These are phyloP conservation scores for Trochalopteron elliotii DNA, from an alignment of 2,113 vertebrate genomes.

Conservation along the genomic window DNA sequence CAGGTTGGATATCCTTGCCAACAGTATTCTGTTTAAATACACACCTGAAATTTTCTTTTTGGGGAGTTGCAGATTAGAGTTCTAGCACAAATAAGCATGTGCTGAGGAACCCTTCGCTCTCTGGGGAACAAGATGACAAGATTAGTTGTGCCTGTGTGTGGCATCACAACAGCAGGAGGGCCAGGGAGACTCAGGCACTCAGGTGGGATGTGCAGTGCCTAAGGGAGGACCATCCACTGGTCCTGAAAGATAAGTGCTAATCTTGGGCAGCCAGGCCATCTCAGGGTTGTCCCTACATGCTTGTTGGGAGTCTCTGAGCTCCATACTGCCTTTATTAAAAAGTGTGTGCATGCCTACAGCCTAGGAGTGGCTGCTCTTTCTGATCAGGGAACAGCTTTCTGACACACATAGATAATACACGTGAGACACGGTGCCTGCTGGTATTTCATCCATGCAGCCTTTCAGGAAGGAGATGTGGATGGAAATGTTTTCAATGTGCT, in stretches of 20 bases:
- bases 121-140: neutral
- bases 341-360: neutral
- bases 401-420: fast-evolving
- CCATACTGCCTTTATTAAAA: neutral
- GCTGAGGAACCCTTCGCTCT: neutral
- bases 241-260: neutral
- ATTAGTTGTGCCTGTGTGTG: neutral
- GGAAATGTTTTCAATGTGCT: neutral
- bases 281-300: neutral
- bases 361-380: neutral
- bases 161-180: neutral
- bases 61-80: neutral
- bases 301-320: neutral
- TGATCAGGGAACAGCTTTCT: neutral
- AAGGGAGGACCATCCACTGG: neutral
- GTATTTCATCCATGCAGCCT: neutral
- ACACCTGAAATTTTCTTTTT: neutral
- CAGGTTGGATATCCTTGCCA: neutral
- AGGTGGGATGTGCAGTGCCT: neutral
- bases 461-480: neutral
- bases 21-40: neutral
- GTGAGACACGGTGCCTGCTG: neutral
- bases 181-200: neutral
- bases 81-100: neutral
- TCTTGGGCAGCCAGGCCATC: neutral